Evolutionary conservation across 2,797 vertebrate genomes (phyloP).

Genomic region (Parotocinclus haroldoi): DNA sequence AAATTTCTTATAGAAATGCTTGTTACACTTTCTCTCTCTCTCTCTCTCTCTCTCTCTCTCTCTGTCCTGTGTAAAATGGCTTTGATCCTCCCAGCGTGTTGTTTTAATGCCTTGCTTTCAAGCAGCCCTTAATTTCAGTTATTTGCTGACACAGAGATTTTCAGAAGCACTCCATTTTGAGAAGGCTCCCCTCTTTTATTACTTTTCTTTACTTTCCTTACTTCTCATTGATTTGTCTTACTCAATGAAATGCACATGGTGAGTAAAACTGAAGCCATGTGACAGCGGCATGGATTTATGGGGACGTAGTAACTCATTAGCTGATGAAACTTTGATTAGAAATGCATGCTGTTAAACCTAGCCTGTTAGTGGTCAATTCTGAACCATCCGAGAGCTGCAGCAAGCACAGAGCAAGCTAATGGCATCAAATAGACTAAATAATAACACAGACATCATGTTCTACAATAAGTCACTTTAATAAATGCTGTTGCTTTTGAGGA

Average conservation of each 20-base stretch:
- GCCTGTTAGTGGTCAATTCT: conserved; percentile 24
- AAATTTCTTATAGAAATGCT: background rate
- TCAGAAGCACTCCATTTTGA: conserved; percentile 13
- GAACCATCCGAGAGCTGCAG: no score
- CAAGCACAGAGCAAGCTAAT: no score
- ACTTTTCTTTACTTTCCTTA: no score
- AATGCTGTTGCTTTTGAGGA: no score
- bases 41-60: conserved; percentile 4
- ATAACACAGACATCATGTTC: background rate
- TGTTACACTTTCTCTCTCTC: no score
- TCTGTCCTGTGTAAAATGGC: conserved; percentile 8
- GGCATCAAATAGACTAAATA: no score
- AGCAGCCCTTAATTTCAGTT: conserved; percentile 47
- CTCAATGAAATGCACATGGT: conserved; percentile 10
- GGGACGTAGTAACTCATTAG: conserved; percentile 25
- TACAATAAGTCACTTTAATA: background rate
- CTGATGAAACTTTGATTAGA: conserved; percentile 19
- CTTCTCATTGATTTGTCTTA: background rate
- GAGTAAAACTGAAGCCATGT: conserved; percentile 36
- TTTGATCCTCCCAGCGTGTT: conserved; percentile 49
- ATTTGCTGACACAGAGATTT: conserved; percentile 55
- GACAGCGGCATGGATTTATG: conserved; percentile 6
- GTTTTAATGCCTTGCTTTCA: conserved; percentile 33
- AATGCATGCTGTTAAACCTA: conserved; percentile 49
- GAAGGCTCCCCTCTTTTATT: conserved; percentile 33